Percentiles rank a stretch among this genome's conserved stretches.
phyloP scores from a whole-genome alignment of 2,888 invertebrate species.

The Tanytarsus gracilentus region DNA sequence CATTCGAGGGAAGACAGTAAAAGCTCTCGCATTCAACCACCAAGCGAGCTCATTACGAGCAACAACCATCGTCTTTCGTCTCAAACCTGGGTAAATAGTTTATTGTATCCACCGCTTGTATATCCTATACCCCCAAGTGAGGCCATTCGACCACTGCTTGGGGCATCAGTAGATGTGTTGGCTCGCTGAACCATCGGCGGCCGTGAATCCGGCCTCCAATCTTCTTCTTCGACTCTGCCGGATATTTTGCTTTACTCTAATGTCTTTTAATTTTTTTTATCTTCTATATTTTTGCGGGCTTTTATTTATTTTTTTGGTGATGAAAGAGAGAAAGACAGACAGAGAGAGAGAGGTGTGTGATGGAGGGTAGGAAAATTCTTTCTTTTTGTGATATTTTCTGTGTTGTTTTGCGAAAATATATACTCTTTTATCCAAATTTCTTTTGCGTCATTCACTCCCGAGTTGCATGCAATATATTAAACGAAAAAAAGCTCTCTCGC shows the following conservation, averaged over 20 bases:
- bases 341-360: not conserved
- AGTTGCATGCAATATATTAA: no score
- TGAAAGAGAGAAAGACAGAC: not conserved
- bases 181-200: conserved; percentile 46
- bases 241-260: conserved; percentile 24
- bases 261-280: not conserved
- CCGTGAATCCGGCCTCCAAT: conserved; percentile 44
- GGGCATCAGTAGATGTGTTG: conserved; percentile 42
- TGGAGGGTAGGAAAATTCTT: not conserved
- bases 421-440: no score
- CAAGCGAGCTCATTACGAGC: no score
- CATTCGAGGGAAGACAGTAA: no score
- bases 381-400: not conserved
- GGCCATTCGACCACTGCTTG: conserved; percentile 31
- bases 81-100: conserved; percentile 44
- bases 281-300: conserved; percentile 7
- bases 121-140: conserved; percentile 38
- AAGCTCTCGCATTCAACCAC: no score
- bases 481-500: no score
- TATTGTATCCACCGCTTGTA: conserved; percentile 43
- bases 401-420: no score
- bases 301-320: not conserved
- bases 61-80: not conserved
- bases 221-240: conserved; percentile 34
- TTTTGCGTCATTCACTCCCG: no score